Base-by-base conservation (phyloP, 2,888 invertebrate species). In the Sinopyrophorus schimmeli region DNA sequence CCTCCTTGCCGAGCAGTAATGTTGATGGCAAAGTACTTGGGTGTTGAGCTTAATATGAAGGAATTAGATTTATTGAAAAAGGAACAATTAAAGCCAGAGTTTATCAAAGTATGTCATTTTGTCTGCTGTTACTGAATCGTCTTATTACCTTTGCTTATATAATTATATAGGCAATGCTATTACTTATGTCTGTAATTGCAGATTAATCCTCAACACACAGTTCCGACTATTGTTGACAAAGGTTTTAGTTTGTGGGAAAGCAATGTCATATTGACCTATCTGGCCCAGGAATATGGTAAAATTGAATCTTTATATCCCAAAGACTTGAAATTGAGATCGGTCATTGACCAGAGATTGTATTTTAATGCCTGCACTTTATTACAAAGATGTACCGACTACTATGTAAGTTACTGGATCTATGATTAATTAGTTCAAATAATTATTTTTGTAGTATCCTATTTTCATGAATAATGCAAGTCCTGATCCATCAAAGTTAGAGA, bases 241-340 rank as follows among this genome's bases (percentile, higher is more conserved):
- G 92, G 89, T 0, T 85, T 91, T 65, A 73, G 80, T 4, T 71
- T 93, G 49, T 88, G 86, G 81, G 93, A 93, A 75, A 91, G 92
- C 30, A 86, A 90, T 27, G 87, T 90, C 55, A 91, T 92, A 68
- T 80, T 85, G 71, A 77, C 81, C 1, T 93, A 92, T 73, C 77
- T 92, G 66, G 86, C 80, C 20, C 84, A 84, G 73, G 85, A 87
- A 65, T 92, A 92, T 69, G 89, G 83, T 41, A 88, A 88, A 70
- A 82, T 86, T 62, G 87, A 86, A 64, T 75, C 79, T 0, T 74
- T 92, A 24, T 86, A 85, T 70, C 92, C 92, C 1, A 87, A 83
- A 65, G 88, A 90, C 60, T 82, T 89, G 3, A 81, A 85, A 65
- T 82, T 82, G 58, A 79, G 89, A 24, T 91, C 87, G 1, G 46